A percentile compares a stretch with the other conserved stretches of the same genome.
Evolutionary conservation across 2,113 vertebrate species (phyloP).

Genomic region (Alligator sinensis): DNA sequence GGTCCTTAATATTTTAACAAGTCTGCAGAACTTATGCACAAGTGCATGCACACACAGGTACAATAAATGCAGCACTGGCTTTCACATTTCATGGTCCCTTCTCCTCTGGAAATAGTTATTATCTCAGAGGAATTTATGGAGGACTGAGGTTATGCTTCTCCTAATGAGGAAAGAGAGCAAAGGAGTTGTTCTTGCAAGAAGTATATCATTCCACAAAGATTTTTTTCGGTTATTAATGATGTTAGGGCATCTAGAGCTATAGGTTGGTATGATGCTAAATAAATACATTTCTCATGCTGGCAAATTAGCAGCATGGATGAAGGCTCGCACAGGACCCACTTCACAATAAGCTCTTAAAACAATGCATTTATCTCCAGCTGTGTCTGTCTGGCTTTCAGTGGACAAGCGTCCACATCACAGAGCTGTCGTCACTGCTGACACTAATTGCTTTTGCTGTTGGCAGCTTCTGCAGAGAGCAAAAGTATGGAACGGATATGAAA

Average conservation of each 20-base stretch:
- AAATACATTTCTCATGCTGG: not conserved
- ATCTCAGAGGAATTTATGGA: not conserved
- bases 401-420: not conserved
- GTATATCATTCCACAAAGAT: not conserved
- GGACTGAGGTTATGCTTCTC: not conserved
- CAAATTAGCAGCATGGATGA: not conserved
- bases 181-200: not conserved
- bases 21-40: not conserved
- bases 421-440: not conserved
- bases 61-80: rapidly evolving
- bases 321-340: not conserved
- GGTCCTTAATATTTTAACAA: not conserved
- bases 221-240: not conserved
- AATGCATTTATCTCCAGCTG: not conserved
- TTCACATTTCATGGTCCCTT: not conserved
- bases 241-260: rapidly evolving
- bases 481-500: not conserved
- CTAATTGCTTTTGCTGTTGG: not conserved
- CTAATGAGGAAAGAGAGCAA: not conserved
- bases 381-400: not conserved
- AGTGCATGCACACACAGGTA: not conserved
- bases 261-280: rapidly evolving
- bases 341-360: not conserved
- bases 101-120: not conserved
- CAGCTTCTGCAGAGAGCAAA: not conserved